Percentiles rank a stretch among this genome's conserved stretches.
Evolutionary conservation across 2,113 vertebrate species (phyloP).

Genomic region (human): GRCh38 chr14:97011501-97012000

Average conservation of each 20-base stretch:
- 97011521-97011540: background rate
- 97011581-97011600: background rate
- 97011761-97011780: background rate
- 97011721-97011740: background rate
- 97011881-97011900: no score
- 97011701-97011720: background rate
- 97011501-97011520: background rate
- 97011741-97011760: background rate
- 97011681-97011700: background rate
- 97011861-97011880: accelerated
- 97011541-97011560: background rate
- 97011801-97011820: background rate
- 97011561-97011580: background rate
- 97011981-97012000: background rate
- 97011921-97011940: accelerated
- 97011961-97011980: background rate
- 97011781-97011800: background rate
- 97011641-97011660: background rate
- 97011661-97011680: background rate
- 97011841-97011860: accelerated
- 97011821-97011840: background rate
- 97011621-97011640: background rate
- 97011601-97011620: accelerated
- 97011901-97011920: accelerated
- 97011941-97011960: accelerated